Evolutionary conservation across 2,113 vertebrate species (phyloP).

Genomic region (Chaetorhynchus papuensis): DNA sequence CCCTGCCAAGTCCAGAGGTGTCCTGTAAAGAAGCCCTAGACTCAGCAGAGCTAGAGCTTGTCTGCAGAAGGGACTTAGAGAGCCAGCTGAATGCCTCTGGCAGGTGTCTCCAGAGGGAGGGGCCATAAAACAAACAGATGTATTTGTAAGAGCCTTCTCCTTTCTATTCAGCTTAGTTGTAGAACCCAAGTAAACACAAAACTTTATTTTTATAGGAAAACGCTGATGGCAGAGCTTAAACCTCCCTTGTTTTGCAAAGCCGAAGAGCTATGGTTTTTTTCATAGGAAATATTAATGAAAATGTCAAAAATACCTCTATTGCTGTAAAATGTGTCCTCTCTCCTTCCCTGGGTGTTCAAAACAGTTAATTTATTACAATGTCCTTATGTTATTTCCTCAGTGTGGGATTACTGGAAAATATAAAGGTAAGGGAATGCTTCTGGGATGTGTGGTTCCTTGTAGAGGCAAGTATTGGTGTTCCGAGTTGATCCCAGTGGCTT

Average conservation of each 20-base stretch:
- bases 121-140: slow-evolving; percentile 5
- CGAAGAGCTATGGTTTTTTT: background rate
- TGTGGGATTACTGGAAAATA: slow-evolving; percentile 3
- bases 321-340: slow-evolving; percentile 14
- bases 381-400: slow-evolving; percentile 16
- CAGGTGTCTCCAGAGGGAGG: background rate
- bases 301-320: slow-evolving; percentile 65
- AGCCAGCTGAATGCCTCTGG: background rate
- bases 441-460: background rate
- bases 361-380: slow-evolving; percentile 46
- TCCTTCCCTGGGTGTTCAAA: background rate
- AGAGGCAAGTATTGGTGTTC: background rate
- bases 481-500: background rate
- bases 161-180: slow-evolving; percentile 57
- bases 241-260: slow-evolving; percentile 27
- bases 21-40: background rate
- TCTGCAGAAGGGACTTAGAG: slow-evolving; percentile 17
- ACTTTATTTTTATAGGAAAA: slow-evolving; percentile 68
- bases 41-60: background rate
- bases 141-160: slow-evolving; percentile 45
- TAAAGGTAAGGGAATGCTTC: background rate
- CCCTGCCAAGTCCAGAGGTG: background rate
- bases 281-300: slow-evolving; percentile 52
- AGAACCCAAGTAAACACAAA: slow-evolving; percentile 49
- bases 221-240: slow-evolving; percentile 48